Percentiles rank a stretch among this genome's conserved stretches.
phyloP scores from a whole-genome alignment of 64 coral and sea anemone species.

The Acropora yongei region DNA sequence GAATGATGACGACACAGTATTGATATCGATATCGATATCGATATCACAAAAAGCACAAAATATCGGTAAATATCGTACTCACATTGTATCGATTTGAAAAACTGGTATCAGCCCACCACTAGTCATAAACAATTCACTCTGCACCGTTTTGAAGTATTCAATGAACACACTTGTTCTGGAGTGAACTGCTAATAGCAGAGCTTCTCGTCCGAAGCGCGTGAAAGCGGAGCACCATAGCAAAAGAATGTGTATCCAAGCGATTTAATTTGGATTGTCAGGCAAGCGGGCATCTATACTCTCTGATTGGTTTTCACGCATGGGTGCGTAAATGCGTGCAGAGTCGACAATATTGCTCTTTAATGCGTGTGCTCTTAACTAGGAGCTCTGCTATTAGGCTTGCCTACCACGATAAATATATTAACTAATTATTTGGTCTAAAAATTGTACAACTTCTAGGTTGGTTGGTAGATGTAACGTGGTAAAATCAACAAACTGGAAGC shows the following conservation, averaged over 20 bases:
- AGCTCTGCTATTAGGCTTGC: neutral
- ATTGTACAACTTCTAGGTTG: neutral
- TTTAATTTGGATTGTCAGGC: neutral
- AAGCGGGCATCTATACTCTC: neutral
- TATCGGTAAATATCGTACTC: neutral
- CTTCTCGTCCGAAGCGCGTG: neutral
- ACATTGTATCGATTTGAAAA: neutral
- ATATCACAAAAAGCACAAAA: neutral
- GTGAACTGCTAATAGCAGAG: neutral
- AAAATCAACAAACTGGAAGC: neutral
- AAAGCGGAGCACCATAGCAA: neutral
- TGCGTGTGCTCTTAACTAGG: neutral
- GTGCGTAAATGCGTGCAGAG: neutral
- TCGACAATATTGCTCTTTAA: neutral
- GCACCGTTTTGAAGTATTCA: neutral
- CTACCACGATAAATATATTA: neutral
- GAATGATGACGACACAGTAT: neutral
- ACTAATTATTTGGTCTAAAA: neutral
- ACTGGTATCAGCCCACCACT: neutral
- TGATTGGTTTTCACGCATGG: neutral
- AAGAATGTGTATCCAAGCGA: neutral
- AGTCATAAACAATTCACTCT: neutral
- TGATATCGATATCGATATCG: neutral
- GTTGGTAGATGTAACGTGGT: neutral
- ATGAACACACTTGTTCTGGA: neutral